phyloP scores from a whole-genome alignment of 2,888 invertebrate species.

The Baccha elongata region DNA sequence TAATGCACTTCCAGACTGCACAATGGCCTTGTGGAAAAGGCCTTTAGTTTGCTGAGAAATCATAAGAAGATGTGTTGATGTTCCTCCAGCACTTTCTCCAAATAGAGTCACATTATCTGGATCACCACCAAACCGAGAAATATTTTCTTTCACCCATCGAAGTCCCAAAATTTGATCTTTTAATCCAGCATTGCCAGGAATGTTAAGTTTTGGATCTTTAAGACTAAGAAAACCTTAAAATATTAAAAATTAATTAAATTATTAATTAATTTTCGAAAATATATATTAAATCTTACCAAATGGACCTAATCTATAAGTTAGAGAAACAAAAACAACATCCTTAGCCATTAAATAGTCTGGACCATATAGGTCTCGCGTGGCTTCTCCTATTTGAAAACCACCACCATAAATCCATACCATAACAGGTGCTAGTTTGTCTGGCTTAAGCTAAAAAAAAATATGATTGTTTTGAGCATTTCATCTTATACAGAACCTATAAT shows the following conservation, averaged over 20 bases:
- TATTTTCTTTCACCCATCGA: slow-evolving; percentile 83
- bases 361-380: slow-evolving; percentile 78
- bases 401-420: slow-evolving; percentile 83
- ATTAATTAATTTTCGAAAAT: no score
- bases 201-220: slow-evolving; percentile 81
- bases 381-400: slow-evolving; percentile 81
- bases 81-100: slow-evolving; percentile 84
- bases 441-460: slow-evolving; percentile 66
- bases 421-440: slow-evolving; percentile 77
- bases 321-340: slow-evolving; percentile 81
- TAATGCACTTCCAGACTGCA: slow-evolving; percentile 79
- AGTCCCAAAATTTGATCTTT: slow-evolving; percentile 83
- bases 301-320: slow-evolving; percentile 83
- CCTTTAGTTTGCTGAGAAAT: slow-evolving; percentile 82
- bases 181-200: slow-evolving; percentile 83
- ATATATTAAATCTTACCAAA: slow-evolving; percentile 76
- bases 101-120: slow-evolving; percentile 83
- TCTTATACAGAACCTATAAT: neutral
- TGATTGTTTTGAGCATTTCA: neutral
- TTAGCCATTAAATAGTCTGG: slow-evolving; percentile 82
- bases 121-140: slow-evolving; percentile 83
- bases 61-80: slow-evolving; percentile 82
- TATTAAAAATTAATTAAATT: no score
- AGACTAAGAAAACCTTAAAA: slow-evolving; percentile 82
- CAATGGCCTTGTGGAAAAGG: slow-evolving; percentile 80